Percentiles rank a stretch among this genome's conserved stretches.
Conservation (phyloP, 2,113 vertebrate genomes). For the Pogonocichla stellata region DNA sequence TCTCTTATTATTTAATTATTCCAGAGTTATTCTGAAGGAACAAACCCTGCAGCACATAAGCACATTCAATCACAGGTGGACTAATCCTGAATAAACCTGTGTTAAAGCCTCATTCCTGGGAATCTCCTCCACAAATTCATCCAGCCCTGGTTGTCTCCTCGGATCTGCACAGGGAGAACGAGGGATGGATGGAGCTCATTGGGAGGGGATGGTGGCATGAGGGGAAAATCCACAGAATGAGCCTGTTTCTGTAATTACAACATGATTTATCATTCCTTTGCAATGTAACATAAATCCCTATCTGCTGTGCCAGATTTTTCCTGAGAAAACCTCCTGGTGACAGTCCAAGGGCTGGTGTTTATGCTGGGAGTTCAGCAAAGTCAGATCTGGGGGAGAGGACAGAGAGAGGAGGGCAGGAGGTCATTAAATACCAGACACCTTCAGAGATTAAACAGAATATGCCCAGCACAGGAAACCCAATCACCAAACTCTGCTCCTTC, state of each 20-base stretch:
- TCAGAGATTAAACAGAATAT: not conserved
- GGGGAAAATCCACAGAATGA: not conserved
- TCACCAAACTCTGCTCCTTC: not conserved
- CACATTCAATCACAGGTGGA: not conserved
- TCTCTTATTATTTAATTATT: not conserved
- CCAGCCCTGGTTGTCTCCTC: not conserved
- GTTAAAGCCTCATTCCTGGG: not conserved
- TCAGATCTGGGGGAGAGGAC: not conserved
- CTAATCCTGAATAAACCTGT: not conserved
- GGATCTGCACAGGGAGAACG: rapidly evolving
- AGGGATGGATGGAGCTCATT: rapidly evolving
- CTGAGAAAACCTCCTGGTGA: not conserved
- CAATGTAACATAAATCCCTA: not conserved
- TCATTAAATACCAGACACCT: not conserved
- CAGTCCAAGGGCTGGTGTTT: not conserved
- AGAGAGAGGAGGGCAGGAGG: not conserved
- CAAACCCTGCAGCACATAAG: not conserved
- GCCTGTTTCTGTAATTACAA: not conserved
- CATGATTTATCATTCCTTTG: not conserved
- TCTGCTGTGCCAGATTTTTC: not conserved
- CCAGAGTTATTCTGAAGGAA: not conserved
- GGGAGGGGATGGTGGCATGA: rapidly evolving
- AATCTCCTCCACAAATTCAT: not conserved
- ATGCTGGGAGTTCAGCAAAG: rapidly evolving
- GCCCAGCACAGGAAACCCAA: not conserved